Conservation (phyloP, 1,140 invertebrate genomes). For the Drosophila nikananu region DNA sequence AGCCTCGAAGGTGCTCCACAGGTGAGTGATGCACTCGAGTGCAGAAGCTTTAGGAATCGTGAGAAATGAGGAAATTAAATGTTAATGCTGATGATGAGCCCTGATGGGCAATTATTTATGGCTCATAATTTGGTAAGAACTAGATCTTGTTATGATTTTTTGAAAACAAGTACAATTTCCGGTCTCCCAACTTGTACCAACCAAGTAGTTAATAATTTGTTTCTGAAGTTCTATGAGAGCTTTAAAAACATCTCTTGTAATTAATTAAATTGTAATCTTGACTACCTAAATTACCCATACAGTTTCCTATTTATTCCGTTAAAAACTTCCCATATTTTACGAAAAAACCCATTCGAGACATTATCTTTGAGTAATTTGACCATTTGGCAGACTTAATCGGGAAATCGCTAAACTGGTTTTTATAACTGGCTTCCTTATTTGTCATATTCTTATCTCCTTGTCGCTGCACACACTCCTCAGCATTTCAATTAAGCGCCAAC, state of each 20-base stretch:
- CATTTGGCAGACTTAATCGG: slow-evolving; percentile 32
- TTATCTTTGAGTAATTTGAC: slow-evolving; percentile 37
- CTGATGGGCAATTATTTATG: slow-evolving; percentile 22
- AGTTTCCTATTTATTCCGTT: neutral
- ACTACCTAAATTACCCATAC: too few relatives aligned
- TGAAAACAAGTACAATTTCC: neutral
- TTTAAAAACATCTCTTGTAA: neutral
- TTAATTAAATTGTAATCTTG: neutral
- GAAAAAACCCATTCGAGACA: neutral
- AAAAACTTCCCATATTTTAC: neutral
- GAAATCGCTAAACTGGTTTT: slow-evolving; percentile 37
- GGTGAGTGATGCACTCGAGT: slow-evolving; percentile 21
- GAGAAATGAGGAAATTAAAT: slow-evolving; percentile 30
- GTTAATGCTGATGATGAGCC: neutral
- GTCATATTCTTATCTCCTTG: slow-evolving; percentile 38
- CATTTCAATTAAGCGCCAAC: slow-evolving; percentile 50
- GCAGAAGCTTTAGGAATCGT: slow-evolving; percentile 20
- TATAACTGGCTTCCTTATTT: slow-evolving; percentile 48
- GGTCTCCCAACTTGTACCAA: too few relatives aligned
- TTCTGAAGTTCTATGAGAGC: neutral
- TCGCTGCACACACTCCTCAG: slow-evolving; percentile 25
- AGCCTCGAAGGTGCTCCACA: slow-evolving; percentile 15
- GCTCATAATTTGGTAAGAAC: slow-evolving; percentile 23
- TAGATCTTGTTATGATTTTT: slow-evolving; percentile 4
- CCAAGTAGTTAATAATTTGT: neutral